Conservation (phyloP, 2,113 vertebrate species). For the Sus scrofa region DNA sequence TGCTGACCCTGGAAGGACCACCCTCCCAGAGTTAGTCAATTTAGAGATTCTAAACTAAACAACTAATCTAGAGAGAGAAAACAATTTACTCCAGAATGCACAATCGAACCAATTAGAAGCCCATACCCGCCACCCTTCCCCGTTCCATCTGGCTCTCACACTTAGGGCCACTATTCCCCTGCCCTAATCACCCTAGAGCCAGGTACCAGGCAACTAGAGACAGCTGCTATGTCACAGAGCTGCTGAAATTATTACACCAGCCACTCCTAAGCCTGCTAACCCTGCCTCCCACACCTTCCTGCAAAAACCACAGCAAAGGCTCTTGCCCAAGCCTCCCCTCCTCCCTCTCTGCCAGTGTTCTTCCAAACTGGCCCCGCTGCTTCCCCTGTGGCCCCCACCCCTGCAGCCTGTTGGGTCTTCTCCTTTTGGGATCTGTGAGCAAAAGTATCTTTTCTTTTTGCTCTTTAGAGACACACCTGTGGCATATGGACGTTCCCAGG, state of each 20-base stretch:
- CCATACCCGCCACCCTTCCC: background rate
- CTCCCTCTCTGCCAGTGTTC: background rate
- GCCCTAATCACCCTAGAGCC: background rate
- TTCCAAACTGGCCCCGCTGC: background rate
- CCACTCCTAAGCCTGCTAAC: background rate
- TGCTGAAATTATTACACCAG: background rate
- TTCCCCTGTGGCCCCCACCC: background rate
- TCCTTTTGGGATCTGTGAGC: background rate
- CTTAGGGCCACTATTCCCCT: background rate
- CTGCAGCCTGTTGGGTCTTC: too few relatives aligned
- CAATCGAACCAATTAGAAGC: background rate
- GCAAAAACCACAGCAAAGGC: background rate
- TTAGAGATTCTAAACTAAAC: background rate
- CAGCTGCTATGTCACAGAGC: background rate
- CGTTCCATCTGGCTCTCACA: background rate
- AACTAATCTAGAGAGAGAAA: background rate
- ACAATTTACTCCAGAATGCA: background rate
- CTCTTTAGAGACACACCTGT: too few relatives aligned
- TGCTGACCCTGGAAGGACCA: background rate
- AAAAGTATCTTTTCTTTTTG: background rate
- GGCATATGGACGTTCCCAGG: too few relatives aligned
- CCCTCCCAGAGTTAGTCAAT: background rate
- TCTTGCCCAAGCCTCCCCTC: background rate
- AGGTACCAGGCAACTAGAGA: background rate
- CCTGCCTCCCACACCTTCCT: background rate